phyloP scores from a whole-genome alignment of 2,113 vertebrate genomes.

The Hyperoodon ampullatus region DNA sequence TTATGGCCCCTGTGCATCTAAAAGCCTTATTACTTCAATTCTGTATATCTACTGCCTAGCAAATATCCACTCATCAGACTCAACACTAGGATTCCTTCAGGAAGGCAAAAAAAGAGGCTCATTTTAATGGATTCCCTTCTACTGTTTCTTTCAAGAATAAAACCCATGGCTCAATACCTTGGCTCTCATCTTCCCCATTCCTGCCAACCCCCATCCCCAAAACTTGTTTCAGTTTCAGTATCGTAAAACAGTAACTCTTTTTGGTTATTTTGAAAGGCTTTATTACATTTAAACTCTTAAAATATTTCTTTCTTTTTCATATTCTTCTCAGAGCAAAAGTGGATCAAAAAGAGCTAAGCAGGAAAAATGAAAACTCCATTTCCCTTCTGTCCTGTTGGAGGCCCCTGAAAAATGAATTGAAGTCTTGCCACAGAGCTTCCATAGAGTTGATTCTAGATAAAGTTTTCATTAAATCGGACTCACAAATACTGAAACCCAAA shows the following conservation, averaged over 20 bases:
- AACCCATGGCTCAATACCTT: not conserved
- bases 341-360: slow-evolving; percentile 24
- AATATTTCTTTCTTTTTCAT: slow-evolving; percentile 36
- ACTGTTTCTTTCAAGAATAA: not conserved
- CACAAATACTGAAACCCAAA: not conserved
- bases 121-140: not conserved
- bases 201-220: not conserved
- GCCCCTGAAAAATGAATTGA: slow-evolving; percentile 11
- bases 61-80: not conserved
- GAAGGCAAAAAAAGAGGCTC: not conserved
- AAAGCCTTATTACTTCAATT: not conserved
- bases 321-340: slow-evolving; percentile 23
- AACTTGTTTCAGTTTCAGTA: not conserved
- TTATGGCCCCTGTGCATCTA: not conserved
- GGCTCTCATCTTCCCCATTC: not conserved
- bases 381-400: not conserved
- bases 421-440: not conserved
- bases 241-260: not conserved
- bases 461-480: not conserved
- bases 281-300: slow-evolving; percentile 27
- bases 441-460: not conserved
- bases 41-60: not conserved
- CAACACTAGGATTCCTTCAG: not conserved
- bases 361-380: not conserved
- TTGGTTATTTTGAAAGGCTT: slow-evolving; percentile 22